Evolutionary conservation across 2,888 invertebrate species (phyloP), one percentile per base, ranked within the genome.

Genomic region (Achlya flavicornis): DNA sequence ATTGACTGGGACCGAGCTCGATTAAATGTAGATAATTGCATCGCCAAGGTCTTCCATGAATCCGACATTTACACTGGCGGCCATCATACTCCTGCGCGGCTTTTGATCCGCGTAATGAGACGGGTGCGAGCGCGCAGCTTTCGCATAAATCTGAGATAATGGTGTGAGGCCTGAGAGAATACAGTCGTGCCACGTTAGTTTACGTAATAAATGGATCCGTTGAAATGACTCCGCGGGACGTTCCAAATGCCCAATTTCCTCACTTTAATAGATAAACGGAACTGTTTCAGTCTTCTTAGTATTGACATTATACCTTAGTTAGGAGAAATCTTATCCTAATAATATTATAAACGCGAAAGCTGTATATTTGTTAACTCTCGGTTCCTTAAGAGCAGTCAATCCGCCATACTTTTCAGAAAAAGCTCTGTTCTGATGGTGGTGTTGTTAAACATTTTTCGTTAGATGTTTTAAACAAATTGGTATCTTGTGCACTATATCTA

Each of bases 101-200:
- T 88, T 88, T 88, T 87, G 86, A 89, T 89, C 83, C 83, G 79
- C 84, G 83, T 91, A 91, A 92, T 89, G 88, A 90, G 90, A 87
- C 87, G 85, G 83, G 87, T 86, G 89, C 85, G 84, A 84, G 85
- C 75, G 80, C 83, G 70, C 78, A 73, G 83, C 84, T 85, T 87
- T 86, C 84, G 86, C 87, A 90, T 89, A 90, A 89, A 91, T 88
- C 86, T 85, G 75, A 85, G 81, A 87, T 90, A 89, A 90, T 91
- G 85, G 87, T 79, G 83, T 77, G 75, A 83, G 90, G 85, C 91
- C 90, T 91, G 90, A 91, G 90, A 90, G 88, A 89, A 88, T 86
- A 79, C 81, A 76, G 85, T 91, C 90, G 90, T 91, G 89, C 86
- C 82, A 87, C 84, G 83, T 89, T 82, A 83, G 83, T 86, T 89